phyloP scores from a whole-genome alignment of 2,888 invertebrate species.

The Ceriagrion tenellum region DNA sequence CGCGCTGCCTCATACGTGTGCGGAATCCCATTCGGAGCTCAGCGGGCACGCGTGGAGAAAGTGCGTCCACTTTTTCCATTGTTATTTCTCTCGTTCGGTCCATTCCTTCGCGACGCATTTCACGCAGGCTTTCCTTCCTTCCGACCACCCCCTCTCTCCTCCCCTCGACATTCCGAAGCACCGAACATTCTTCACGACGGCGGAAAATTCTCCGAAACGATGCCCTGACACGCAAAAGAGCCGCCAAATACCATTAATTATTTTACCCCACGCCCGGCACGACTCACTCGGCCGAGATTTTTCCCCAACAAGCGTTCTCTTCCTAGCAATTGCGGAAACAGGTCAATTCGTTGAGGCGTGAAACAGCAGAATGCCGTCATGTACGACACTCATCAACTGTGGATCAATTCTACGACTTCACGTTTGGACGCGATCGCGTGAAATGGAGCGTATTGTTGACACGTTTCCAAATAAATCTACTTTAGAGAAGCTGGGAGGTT shows the following conservation, averaged over 20 bases:
- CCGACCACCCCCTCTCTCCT: no score
- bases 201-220: not conserved
- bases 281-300: no score
- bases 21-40: not conserved
- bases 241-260: not conserved
- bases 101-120: not conserved
- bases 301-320: no score
- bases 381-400: no score
- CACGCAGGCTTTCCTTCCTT: not conserved
- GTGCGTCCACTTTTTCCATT: not conserved
- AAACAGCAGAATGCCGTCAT: no score
- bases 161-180: not conserved
- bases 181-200: not conserved
- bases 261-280: not conserved
- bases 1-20: not conserved
- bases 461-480: no score
- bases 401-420: no score
- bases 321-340: no score
- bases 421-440: no score
- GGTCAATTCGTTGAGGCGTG: no score
- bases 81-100: not conserved
- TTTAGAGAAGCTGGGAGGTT: no score
- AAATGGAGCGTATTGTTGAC: no score
- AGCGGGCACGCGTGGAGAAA: not conserved
- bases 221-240: not conserved